phyloP scores from a whole-genome alignment of 1,140 invertebrate species.

The Mamestra configurata region DNA sequence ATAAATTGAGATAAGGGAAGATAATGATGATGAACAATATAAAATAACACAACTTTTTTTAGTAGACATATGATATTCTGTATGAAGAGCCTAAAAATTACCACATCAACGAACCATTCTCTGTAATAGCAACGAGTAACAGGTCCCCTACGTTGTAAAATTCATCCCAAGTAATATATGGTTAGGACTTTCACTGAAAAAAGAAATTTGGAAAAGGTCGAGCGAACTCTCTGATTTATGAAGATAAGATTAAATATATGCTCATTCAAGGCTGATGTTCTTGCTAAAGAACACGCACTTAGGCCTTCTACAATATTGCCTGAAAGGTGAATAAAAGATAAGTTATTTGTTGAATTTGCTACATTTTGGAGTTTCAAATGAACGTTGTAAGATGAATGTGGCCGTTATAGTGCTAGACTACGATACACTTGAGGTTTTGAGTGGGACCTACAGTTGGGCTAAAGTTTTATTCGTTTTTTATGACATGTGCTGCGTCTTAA shows the following conservation, averaged over 20 bases:
- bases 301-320: neutral
- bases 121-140: neutral
- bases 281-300: neutral
- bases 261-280: slow-evolving; percentile 5
- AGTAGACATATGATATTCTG: neutral
- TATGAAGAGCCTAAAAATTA: neutral
- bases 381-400: neutral
- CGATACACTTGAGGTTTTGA: no score
- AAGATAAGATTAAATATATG: slow-evolving; percentile 40
- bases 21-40: no score
- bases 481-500: no score
- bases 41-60: no score
- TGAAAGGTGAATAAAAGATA: neutral
- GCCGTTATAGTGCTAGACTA: no score
- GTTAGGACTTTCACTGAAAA: slow-evolving; percentile 22
- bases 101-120: neutral
- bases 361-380: neutral
- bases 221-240: slow-evolving; percentile 27
- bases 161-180: slow-evolving; percentile 31
- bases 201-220: slow-evolving; percentile 26
- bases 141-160: slow-evolving; percentile 10
- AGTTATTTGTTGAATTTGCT: neutral
- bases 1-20: no score
- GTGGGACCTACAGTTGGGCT: no score
- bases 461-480: no score